Conservation (phyloP, 1,140 invertebrate genomes). For the Dolichoris vasculosae region DNA sequence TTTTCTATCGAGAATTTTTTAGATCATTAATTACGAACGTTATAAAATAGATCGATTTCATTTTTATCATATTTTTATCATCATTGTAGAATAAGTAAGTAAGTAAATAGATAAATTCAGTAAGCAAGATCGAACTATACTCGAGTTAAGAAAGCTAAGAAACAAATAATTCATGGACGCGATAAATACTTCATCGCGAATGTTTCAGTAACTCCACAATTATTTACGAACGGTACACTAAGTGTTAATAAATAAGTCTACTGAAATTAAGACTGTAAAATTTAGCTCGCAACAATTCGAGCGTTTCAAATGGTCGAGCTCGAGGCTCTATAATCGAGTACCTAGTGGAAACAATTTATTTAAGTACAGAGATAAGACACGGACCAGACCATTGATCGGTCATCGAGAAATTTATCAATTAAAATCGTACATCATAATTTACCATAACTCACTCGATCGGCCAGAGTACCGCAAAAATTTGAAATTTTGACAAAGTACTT, state of each 20-base stretch:
- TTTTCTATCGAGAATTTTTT: too few relatives aligned
- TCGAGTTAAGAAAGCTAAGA: neutral
- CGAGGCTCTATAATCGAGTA: neutral
- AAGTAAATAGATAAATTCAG: too few relatives aligned
- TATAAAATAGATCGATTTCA: too few relatives aligned
- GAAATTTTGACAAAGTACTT: constrained; percentile 14
- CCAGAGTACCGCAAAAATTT: neutral
- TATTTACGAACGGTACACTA: neutral
- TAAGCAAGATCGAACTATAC: too few relatives aligned
- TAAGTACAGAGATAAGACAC: neutral
- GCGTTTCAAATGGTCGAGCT: neutral
- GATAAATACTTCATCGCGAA: constrained; percentile 21
- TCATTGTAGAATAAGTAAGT: too few relatives aligned
- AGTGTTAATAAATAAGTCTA: neutral
- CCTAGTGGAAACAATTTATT: neutral
- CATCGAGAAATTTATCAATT: constrained; percentile 20
- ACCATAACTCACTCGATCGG: neutral
- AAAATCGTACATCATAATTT: neutral
- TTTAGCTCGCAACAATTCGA: neutral
- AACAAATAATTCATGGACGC: neutral
- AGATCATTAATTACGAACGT: too few relatives aligned
- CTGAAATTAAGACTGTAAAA: neutral
- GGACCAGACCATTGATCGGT: neutral
- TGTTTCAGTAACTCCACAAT: neutral
- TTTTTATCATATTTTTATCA: too few relatives aligned